Conservation (phyloP, 2,797 vertebrate genomes). For the Vireo griseus region DNA sequence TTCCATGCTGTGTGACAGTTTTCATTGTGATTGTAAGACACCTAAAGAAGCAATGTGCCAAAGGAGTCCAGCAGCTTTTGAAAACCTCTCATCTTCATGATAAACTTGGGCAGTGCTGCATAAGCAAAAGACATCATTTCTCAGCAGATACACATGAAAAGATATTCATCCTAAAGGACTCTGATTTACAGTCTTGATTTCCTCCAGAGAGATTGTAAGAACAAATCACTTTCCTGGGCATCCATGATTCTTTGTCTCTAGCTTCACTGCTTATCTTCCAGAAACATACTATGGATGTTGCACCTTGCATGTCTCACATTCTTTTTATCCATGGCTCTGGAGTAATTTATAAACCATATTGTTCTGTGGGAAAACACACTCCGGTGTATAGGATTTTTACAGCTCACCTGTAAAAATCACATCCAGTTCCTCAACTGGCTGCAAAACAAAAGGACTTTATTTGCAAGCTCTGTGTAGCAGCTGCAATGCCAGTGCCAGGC, state of each 20-base stretch:
- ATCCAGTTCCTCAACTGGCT: background rate
- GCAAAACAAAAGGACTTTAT: background rate
- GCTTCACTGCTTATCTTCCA: background rate
- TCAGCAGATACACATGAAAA: background rate
- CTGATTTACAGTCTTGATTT: background rate
- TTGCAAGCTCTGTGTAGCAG: background rate
- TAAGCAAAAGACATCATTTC: background rate
- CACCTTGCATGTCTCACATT: background rate
- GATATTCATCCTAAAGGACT: background rate
- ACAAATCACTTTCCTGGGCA: background rate
- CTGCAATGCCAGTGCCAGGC: background rate
- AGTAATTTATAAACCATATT: background rate
- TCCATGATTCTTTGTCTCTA: background rate
- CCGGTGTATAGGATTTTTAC: background rate
- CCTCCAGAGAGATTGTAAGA: background rate
- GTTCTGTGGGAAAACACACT: background rate
- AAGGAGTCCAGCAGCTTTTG: slow-evolving; percentile 30
- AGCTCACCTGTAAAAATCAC: background rate
- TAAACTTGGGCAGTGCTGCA: background rate
- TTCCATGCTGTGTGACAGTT: slow-evolving; percentile 52
- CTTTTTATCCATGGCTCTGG: background rate
- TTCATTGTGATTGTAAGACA: slow-evolving; percentile 56
- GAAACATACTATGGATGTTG: rapidly evolving
- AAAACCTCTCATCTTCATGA: background rate
- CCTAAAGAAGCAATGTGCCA: slow-evolving; percentile 43